phyloP scores from a whole-genome alignment of 2,797 vertebrate species.

The Sebastes matsubarae region DNA sequence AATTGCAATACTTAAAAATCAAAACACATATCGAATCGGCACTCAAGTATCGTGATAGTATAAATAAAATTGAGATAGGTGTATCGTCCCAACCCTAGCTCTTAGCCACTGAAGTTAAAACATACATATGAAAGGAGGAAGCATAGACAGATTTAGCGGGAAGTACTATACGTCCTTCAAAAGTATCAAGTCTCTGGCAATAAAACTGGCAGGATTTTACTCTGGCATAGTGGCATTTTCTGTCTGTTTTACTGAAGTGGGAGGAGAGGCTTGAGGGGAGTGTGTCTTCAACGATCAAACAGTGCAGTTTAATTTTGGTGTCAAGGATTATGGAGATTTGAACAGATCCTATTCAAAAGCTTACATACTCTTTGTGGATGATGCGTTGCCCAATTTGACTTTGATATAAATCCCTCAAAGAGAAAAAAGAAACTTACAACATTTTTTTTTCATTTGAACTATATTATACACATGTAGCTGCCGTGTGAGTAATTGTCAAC shows the following conservation, averaged over 20 bases:
- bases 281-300: constrained; percentile 56
- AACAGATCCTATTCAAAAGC: constrained; percentile 63
- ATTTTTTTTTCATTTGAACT: constrained; percentile 31
- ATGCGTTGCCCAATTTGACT: constrained; percentile 57
- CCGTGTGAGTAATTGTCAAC: constrained; percentile 23
- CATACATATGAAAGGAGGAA: neutral
- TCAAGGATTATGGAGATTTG: constrained; percentile 73
- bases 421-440: constrained; percentile 22
- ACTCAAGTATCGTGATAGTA: no score
- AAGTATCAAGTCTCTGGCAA: constrained; percentile 3
- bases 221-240: neutral
- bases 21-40: no score
- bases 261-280: constrained; percentile 48
- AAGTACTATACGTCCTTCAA: neutral
- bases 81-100: neutral
- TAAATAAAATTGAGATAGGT: neutral
- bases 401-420: constrained; percentile 63
- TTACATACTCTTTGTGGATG: constrained; percentile 62
- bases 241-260: constrained; percentile 35
- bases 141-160: neutral
- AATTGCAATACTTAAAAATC: no score
- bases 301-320: constrained; percentile 62
- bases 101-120: neutral
- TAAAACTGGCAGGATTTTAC: neutral
- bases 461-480: constrained; percentile 22